Evolutionary conservation across 2,797 vertebrate genomes (phyloP).

Genomic region (Sandelia bainsii): DNA sequence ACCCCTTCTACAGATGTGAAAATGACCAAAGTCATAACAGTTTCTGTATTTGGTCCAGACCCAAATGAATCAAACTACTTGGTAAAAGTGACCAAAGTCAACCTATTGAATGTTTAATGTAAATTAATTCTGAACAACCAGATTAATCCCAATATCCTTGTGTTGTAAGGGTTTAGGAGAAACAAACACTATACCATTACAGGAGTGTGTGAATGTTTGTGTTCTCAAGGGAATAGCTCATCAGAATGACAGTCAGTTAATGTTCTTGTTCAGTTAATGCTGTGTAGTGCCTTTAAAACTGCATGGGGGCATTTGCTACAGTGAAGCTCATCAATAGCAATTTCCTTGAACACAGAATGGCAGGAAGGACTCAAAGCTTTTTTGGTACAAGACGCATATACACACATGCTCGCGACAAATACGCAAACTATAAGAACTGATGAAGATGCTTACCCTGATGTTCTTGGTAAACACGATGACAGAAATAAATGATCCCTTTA

Average conservation of each 20-base stretch:
- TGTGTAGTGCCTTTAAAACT: constrained; percentile 33
- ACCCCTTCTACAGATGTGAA: too few relatives aligned
- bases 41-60: not conserved
- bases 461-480: constrained; percentile 47
- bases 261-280: constrained; percentile 46
- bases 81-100: not conserved
- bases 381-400: constrained; percentile 13
- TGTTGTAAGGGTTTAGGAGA: not conserved
- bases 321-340: constrained; percentile 61
- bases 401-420: not conserved
- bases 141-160: not conserved
- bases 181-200: not conserved
- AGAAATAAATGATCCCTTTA: constrained; percentile 34
- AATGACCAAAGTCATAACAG: too few relatives aligned
- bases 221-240: constrained; percentile 16
- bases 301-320: constrained; percentile 20
- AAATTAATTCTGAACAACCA: not conserved
- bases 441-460: constrained; percentile 38
- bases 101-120: not conserved
- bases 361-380: constrained; percentile 37
- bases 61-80: not conserved
- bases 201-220: not conserved
- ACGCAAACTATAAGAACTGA: constrained; percentile 58
- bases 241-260: constrained; percentile 38
- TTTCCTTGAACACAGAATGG: constrained; percentile 59